These are phyloP conservation scores for Zeugodacus cucurbitae DNA, from an alignment of 1,140 invertebrate species.

Conservation along the genomic window DNA sequence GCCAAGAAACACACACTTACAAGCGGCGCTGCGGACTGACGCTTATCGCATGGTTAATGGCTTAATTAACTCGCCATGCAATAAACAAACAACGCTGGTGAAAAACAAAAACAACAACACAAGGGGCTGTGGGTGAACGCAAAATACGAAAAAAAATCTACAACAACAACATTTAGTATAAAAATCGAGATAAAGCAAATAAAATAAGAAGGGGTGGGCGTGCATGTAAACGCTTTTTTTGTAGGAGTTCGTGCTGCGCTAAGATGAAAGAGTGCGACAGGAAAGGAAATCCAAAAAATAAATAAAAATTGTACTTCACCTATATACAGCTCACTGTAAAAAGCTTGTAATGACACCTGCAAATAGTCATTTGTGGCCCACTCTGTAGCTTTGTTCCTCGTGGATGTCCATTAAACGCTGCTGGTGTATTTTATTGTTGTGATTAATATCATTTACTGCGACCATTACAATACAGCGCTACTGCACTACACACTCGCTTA, in stretches of 20 bases:
- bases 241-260: neutral
- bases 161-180: neutral
- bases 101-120: neutral
- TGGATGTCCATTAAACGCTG: neutral
- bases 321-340: neutral
- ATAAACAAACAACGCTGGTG: neutral
- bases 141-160: neutral
- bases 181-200: neutral
- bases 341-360: neutral
- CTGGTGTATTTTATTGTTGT: conserved; percentile 22
- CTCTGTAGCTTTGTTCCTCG: neutral
- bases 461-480: neutral
- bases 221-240: neutral
- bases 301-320: neutral
- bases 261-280: neutral
- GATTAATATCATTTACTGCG: conserved; percentile 17
- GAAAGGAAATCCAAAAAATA: neutral
- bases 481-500: neutral
- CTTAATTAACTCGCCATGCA: conserved; percentile 28
- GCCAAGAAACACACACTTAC: neutral
- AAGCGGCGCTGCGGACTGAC: neutral
- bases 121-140: neutral
- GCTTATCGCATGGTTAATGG: conserved; percentile 28
- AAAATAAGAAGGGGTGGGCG: neutral
- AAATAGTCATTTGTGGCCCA: neutral